These are phyloP conservation scores for Ametastegia equiseti DNA, from an alignment of 2,888 invertebrate species.

Conservation along the genomic window DNA sequence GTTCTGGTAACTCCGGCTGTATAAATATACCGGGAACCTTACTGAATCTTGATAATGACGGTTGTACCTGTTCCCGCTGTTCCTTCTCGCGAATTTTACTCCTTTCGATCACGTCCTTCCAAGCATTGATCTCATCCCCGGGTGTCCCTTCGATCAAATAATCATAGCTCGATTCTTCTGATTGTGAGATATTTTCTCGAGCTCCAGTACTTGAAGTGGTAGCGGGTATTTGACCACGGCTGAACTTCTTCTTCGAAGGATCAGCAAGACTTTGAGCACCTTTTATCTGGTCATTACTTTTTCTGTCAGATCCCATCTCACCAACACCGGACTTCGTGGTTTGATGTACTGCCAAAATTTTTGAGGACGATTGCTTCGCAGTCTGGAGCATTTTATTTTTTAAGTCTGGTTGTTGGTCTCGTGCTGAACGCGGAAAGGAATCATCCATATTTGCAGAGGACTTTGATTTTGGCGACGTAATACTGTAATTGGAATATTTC, in stretches of 20 bases:
- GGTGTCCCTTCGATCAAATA: constrained; percentile 52
- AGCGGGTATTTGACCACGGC: not conserved
- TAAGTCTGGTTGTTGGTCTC: not conserved
- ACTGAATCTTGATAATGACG: not conserved
- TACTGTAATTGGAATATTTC: not conserved
- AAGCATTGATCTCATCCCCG: constrained; percentile 60
- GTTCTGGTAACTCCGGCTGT: constrained; percentile 64
- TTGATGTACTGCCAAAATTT: not conserved
- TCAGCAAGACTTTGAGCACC: not conserved
- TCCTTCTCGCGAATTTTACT: constrained; percentile 50
- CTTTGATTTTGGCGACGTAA: not conserved
- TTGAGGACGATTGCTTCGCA: not conserved
- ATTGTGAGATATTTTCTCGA: not conserved
- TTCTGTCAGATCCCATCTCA: not conserved
- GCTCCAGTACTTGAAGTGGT: not conserved
- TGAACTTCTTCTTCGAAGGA: not conserved
- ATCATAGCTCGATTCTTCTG: not conserved
- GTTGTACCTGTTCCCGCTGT: not conserved
- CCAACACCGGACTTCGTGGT: not conserved
- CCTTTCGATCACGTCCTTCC: constrained; percentile 59
- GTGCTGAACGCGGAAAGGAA: not conserved
- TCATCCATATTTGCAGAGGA: not conserved
- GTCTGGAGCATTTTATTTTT: not conserved
- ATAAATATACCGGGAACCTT: constrained; percentile 57
- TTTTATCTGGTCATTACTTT: not conserved